Conservation (phyloP, 2,113 vertebrate genomes). For the Vulpes vulpes region DNA sequence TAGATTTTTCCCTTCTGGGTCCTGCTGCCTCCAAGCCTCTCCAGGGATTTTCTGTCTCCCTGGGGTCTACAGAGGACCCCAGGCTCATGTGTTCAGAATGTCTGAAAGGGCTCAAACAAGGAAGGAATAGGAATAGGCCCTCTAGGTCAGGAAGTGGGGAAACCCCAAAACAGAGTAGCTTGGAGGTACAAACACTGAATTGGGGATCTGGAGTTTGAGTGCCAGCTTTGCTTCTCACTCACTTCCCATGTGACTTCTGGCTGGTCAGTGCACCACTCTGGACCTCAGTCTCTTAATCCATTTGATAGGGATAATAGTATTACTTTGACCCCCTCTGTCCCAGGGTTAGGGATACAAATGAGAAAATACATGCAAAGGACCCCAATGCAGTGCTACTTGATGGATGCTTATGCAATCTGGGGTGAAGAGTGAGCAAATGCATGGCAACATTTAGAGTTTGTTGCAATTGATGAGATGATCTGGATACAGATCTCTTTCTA, state of each 20-base stretch:
- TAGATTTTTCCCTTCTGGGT: background rate
- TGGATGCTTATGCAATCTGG: fast-evolving
- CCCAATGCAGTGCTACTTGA: fast-evolving
- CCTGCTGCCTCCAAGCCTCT: background rate
- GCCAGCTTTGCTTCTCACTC: background rate
- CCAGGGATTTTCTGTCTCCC: background rate
- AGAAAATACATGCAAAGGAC: background rate
- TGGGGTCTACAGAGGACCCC: background rate
- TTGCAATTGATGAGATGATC: background rate
- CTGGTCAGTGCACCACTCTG: background rate
- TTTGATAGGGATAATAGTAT: background rate
- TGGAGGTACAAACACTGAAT: background rate
- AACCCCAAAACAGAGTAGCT: fast-evolving
- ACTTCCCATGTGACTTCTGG: fast-evolving
- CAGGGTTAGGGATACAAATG: background rate
- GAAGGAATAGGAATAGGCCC: background rate
- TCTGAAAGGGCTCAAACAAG: background rate
- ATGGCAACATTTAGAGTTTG: background rate
- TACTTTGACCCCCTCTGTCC: background rate
- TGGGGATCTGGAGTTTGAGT: too few relatives aligned
- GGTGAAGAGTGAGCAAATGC: background rate
- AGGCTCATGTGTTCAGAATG: background rate
- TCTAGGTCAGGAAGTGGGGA: background rate
- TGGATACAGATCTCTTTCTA: too few relatives aligned
- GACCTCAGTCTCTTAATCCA: background rate